Evolutionary conservation across 92 coral and sea anemone genomes (phyloP).

Genomic region (Palythoa heliodiscus): DNA sequence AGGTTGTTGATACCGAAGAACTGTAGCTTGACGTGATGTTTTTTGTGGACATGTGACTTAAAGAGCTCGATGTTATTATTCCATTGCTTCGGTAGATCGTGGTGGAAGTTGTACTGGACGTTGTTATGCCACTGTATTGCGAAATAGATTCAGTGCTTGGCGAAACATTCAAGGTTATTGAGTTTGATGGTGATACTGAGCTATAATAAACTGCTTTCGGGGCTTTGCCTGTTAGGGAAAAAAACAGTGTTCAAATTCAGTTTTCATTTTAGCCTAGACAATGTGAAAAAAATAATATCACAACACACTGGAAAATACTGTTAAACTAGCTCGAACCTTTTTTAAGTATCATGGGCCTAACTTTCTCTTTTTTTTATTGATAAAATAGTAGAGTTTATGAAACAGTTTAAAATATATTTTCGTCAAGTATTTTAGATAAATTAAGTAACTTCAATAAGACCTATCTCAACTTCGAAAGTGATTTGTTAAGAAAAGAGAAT

Average conservation of each 20-base stretch:
- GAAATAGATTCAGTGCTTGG: not conserved
- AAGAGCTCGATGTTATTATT: not conserved
- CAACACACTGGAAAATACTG: too few relatives aligned
- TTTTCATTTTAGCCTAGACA: too few relatives aligned
- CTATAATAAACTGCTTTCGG: not conserved
- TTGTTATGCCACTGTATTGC: not conserved
- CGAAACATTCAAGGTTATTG: not conserved
- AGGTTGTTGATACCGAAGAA: not conserved
- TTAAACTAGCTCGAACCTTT: not conserved
- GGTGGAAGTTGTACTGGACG: not conserved
- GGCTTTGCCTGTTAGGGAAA: slow-evolving; percentile 10
- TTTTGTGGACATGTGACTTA: not conserved
- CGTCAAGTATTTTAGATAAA: too few relatives aligned
- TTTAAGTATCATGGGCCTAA: not conserved
- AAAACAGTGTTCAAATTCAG: not conserved
- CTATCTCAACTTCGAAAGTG: too few relatives aligned
- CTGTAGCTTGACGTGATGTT: not conserved
- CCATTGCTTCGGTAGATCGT: not conserved
- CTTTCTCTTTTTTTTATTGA: too few relatives aligned
- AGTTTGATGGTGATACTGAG: not conserved
- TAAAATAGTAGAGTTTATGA: too few relatives aligned
- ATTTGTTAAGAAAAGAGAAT: too few relatives aligned
- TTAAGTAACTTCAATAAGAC: too few relatives aligned
- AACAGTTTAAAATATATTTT: not conserved
- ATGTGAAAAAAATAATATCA: too few relatives aligned